Evolutionary conservation across 2,888 invertebrate species (phyloP), one percentile per base, ranked within the genome.

Genomic region (Metellina segmentata): DNA sequence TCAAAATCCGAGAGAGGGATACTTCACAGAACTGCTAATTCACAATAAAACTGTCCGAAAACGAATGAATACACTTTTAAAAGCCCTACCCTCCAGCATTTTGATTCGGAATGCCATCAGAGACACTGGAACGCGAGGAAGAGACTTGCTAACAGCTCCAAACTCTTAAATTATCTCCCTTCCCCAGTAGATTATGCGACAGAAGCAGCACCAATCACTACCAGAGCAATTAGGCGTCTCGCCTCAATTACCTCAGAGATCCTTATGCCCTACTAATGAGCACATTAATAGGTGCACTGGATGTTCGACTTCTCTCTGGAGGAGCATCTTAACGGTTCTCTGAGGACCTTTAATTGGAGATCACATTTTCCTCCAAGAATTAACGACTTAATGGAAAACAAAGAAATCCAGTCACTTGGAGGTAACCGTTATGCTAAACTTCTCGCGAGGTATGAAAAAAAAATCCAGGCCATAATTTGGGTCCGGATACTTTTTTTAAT

Each of bases 241-340:
- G 72, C 52, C 74, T 74, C 83, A 52, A 74, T 83, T 83, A 72
- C 72, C 52, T 20, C 52, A 19, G 74, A 74, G 83, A n/a, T 83
- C 72, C 83, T 83, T 83, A 74, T 74, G 53, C 20, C 53, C 20
- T 20, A 13, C 52, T 83, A 83, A 83, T 74, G 83, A 74, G 83
- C 13, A 16, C 48, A 74, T 83, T 83, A 83, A 83, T 74, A 83
- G 52, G 74, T 51, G 74, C 20, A 61, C 16, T 61, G 61, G 61
- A 16, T 16, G 61, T 5, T 7, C 61, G 5, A 16, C 61, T 61
- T 61, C 61, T 61, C 61, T 16, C 61, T 16, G 16, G 61, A 61
- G 61, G 61, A 0, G 61, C 61, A 61, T 61, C 9, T 61, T 61
- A 61, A 61, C 61, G 61, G 61, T 11, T 11, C 61, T 61, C 61